Percentiles rank a stretch among this genome's conserved stretches.
These are phyloP conservation scores for Ptychoptera contaminata DNA, from an alignment of 2,888 invertebrate genomes.

Conservation along the genomic window DNA sequence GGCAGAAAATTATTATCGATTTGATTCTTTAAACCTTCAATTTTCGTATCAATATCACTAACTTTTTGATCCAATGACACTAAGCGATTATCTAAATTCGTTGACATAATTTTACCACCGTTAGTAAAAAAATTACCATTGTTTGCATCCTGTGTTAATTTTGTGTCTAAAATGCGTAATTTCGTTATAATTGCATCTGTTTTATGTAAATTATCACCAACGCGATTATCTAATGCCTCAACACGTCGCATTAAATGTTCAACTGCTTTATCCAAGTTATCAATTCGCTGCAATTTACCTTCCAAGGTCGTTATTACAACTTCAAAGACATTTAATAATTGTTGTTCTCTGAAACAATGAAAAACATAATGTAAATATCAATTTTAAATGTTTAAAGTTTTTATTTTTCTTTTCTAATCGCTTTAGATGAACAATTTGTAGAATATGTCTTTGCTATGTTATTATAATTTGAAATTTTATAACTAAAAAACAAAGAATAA, in stretches of 20 bases:
- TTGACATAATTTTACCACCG: slow-evolving; percentile 16
- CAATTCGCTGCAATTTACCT: slow-evolving; percentile 73
- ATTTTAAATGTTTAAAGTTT: too few relatives aligned
- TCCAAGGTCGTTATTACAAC: slow-evolving; percentile 78
- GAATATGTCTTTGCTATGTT: too few relatives aligned
- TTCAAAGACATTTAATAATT: slow-evolving; percentile 77
- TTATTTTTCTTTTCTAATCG: too few relatives aligned
- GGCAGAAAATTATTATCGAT: slow-evolving; percentile 68
- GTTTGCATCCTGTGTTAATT: slow-evolving; percentile 46
- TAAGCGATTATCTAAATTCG: slow-evolving; percentile 44
- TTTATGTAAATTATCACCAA: slow-evolving; percentile 71
- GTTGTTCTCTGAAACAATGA: slow-evolving; percentile 62
- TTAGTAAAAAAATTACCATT: slow-evolving; percentile 15
- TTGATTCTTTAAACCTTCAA: slow-evolving; percentile 64
- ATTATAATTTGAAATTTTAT: too few relatives aligned
- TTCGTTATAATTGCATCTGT: slow-evolving; percentile 70
- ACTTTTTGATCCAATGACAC: slow-evolving; percentile 68
- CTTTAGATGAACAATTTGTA: too few relatives aligned
- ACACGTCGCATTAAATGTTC: slow-evolving; percentile 75
- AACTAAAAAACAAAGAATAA: too few relatives aligned
- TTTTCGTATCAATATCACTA: slow-evolving; percentile 63
- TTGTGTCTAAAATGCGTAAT: slow-evolving; percentile 55
- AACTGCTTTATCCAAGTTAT: slow-evolving; percentile 74
- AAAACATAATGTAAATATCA: slow-evolving; percentile 11
- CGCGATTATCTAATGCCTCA: slow-evolving; percentile 63